Evolutionary conservation across 1,140 invertebrate genomes (phyloP), one percentile per base, ranked within the genome.

Genomic region (Bombus turneri): DNA sequence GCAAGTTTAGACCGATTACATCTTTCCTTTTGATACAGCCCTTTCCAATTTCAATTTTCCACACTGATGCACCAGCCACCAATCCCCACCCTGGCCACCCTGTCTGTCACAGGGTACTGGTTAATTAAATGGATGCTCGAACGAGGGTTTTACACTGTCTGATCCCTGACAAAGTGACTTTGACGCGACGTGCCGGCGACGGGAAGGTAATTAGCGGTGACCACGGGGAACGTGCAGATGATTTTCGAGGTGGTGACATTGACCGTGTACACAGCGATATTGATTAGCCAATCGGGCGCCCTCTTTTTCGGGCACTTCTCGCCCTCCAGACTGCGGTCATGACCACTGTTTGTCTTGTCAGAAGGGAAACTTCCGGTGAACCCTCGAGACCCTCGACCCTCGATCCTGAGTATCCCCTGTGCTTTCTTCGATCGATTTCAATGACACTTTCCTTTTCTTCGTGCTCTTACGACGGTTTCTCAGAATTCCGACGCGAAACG

Each of bases 141-240:
- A 62, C 59, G 59, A 62, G 28, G 59, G 47, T 53, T 53, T 53
- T 53, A 78, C 87, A 57, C 39, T 41, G 41, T 37, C 66, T 72
- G 75, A 78, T 81, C 62, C 87, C 79, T 74, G 83, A 78, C 87
- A 34, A 78, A 81, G 73, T 71, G 81, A 83, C 87, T 88, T 83
- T 86, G 87, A 86, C 75, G 69, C 69, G 37, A 62, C 77, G 78
- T 78, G 72, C 43, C 81, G 12, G 62, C 79, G 86, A 85, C 80
- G 59, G 78, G 83, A 89, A 89, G 88, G 75, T 88, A 89, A 88
- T 89, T 89, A 88, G 87, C 87, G 74, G 57, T 73, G 47, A 53
- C 68, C 8, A 53, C 57, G 62, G 66, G 64, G 37, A 64, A 73
- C 69, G 34, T 31, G 31, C 57, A 47, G 69, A 25, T 68, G 57